Conservation (phyloP, 2,113 vertebrate species). For the Vanacampus margaritifer region DNA sequence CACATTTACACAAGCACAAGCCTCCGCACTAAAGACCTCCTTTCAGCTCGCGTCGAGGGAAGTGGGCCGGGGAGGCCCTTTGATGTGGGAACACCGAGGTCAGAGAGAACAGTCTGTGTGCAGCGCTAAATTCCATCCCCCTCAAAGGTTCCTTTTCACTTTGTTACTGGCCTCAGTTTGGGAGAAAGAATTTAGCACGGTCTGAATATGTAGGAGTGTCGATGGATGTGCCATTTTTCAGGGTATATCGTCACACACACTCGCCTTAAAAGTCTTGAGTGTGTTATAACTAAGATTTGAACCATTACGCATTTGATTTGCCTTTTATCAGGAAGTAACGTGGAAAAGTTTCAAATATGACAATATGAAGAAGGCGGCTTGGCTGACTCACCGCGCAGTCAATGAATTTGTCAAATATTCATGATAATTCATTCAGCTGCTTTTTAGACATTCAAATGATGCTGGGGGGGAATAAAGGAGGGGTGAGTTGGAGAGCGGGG, state of each 20-base stretch:
- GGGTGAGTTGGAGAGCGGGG: constrained; percentile 51
- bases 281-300: constrained; percentile 41
- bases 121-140: constrained; percentile 72
- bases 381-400: constrained; percentile 69
- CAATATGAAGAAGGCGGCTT: constrained; percentile 78
- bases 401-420: constrained; percentile 94
- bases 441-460: constrained; percentile 90
- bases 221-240: constrained; percentile 53
- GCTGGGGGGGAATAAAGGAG: constrained; percentile 64
- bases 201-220: constrained; percentile 54
- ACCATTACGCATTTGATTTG: constrained; percentile 41
- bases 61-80: constrained; percentile 70
- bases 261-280: constrained; percentile 23
- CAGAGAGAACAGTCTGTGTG: constrained; percentile 71
- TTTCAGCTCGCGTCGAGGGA: constrained; percentile 58
- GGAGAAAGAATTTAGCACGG: constrained; percentile 46
- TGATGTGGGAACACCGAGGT: constrained; percentile 75
- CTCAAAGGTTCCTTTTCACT: constrained; percentile 68
- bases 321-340: constrained; percentile 69
- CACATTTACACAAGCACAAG: constrained; percentile 48
- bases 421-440: constrained; percentile 92
- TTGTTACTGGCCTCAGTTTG: constrained; percentile 58
- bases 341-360: constrained; percentile 83
- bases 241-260: constrained; percentile 30
- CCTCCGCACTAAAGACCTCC: constrained; percentile 59